Conservation (phyloP, 2,888 invertebrate species). For the Lithodes maja region DNA sequence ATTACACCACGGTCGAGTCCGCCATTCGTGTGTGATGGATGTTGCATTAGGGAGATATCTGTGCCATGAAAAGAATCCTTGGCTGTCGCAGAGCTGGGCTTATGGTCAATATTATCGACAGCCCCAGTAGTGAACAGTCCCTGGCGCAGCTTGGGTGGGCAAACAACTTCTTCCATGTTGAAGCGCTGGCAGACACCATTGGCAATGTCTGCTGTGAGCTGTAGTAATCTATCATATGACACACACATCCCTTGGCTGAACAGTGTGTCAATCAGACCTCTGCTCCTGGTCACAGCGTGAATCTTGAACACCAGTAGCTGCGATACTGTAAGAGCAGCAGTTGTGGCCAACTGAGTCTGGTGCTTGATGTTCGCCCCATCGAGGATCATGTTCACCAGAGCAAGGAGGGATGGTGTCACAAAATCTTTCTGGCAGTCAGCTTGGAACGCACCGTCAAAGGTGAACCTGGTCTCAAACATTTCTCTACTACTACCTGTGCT, state of each 20-base stretch:
- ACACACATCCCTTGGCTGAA: constrained; percentile 12
- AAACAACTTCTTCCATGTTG: constrained; percentile 22
- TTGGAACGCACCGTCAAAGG: no score
- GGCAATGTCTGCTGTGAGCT: no score
- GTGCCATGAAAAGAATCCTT: constrained; percentile 26
- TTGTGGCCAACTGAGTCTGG: no score
- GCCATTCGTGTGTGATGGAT: background rate
- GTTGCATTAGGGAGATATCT: constrained; percentile 12
- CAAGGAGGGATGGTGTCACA: no score
- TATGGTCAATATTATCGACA: constrained; percentile 27
- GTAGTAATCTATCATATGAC: background rate
- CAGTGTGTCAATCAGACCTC: constrained; percentile 25
- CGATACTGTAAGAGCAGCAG: no score
- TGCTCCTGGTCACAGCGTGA: constrained; percentile 6
- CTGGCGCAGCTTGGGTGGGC: constrained; percentile 29
- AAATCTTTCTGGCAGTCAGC: no score
- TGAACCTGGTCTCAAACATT: background rate
- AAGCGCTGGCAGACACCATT: background rate
- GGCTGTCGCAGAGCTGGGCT: constrained; percentile 21
- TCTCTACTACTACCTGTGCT: background rate
- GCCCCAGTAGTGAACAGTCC: constrained; percentile 23
- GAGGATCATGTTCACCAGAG: no score
- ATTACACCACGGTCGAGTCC: constrained; percentile 6
- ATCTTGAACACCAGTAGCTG: background rate
- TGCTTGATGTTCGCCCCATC: no score